Evolutionary conservation across 1,140 invertebrate genomes (phyloP), one percentile per base, ranked within the genome.

Genomic region (Orchesella cincta): DNA sequence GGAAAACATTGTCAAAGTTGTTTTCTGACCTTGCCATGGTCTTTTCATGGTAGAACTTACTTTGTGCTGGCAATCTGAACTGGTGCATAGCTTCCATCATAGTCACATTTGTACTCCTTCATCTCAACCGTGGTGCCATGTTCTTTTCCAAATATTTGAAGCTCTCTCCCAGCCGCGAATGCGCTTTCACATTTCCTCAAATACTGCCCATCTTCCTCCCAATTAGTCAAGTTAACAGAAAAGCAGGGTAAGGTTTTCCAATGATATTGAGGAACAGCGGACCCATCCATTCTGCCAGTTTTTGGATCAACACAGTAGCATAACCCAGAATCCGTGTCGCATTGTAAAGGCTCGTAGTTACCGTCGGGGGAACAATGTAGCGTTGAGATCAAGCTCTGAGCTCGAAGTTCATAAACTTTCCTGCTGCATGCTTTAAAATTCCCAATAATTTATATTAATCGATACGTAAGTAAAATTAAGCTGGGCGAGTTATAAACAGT

Each of bases 341-440:
- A 91, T 83, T 91, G 90, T 34, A 91, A 80, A 5, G 83, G 83
- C 79, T 90, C 89, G 80, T 88, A 91, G 84, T 90, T 89, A 12
- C 90, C 90, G 78, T 85, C 85, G 12, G 83, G 64, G 23, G 87
- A 85, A 81, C 89, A 91, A 81, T 90, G 90, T 5, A 90, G 84
- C 20, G 87, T 87, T 5, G 88, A 86, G 1, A 79, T 83, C 1
- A 83, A 82, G 23, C 85, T 86, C 0, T 76, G 29, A 1, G 81
- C 83, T 79, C 87, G 85, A 74, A 89, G 75, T 79, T 90, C 87
- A 8, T 85, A 83, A 78, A 88, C 86, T 74, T 83, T 85, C 33
- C 88, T 82, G 78, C 89, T 90, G 80, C 89, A 90, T 23, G 88
- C 89, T 89, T 83, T 67, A 81, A 75, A 80, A 73, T 64, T 16